Percentiles rank a stretch among this genome's conserved stretches.
Conservation (phyloP, 2,797 vertebrate genomes). For the Clarias laeviceps region DNA sequence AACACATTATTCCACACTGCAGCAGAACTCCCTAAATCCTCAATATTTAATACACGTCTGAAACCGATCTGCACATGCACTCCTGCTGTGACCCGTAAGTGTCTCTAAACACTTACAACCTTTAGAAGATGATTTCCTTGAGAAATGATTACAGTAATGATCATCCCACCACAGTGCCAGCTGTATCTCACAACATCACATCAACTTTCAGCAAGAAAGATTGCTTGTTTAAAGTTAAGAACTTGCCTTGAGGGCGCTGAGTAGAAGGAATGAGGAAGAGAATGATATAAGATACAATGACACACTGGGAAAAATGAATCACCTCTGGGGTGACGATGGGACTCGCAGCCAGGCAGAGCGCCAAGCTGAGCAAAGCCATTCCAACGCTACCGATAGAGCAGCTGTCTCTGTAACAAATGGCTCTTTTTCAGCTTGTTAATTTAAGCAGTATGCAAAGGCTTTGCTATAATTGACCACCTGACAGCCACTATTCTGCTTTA, state of each 20-base stretch:
- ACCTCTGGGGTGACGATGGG: slow-evolving; percentile 33
- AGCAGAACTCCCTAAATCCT: slow-evolving; percentile 61
- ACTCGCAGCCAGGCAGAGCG: slow-evolving; percentile 19
- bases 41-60: slow-evolving; percentile 68
- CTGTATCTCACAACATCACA: slow-evolving; percentile 53
- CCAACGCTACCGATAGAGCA: slow-evolving; percentile 8
- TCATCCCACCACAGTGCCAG: slow-evolving; percentile 56
- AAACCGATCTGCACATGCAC: slow-evolving; percentile 63
- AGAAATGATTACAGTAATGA: slow-evolving; percentile 65
- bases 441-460: slow-evolving; percentile 40
- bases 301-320: slow-evolving; percentile 44
- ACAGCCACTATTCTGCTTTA: slow-evolving; percentile 28
- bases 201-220: slow-evolving; percentile 39
- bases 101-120: slow-evolving; percentile 54
- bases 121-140: slow-evolving; percentile 48
- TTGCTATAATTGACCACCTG: slow-evolving; percentile 38
- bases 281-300: slow-evolving; percentile 41
- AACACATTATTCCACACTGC: neutral
- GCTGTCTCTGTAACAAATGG: slow-evolving; percentile 42
- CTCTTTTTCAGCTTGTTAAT: slow-evolving; percentile 51
- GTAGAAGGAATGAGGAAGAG: slow-evolving; percentile 23
- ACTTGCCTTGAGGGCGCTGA: slow-evolving; percentile 40
- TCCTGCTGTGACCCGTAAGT: slow-evolving; percentile 63
- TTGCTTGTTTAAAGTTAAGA: slow-evolving; percentile 56
- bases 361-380: slow-evolving; percentile 25